Evolutionary conservation across 1,140 invertebrate genomes (phyloP), one percentile per base, ranked within the genome.

Genomic region (silkworm (Bombyx mori)): DNA sequence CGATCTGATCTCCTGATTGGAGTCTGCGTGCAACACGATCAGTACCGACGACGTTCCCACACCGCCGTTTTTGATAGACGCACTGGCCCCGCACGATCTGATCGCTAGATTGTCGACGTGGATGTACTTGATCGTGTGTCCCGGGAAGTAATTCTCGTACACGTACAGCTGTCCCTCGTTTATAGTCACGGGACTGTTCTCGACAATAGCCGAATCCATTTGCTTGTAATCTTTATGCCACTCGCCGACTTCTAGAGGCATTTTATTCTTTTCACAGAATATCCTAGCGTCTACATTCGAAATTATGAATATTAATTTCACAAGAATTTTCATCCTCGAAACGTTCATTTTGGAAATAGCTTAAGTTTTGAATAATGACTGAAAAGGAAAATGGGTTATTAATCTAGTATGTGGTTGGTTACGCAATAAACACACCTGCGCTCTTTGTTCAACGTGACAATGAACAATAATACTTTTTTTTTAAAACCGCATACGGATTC

Each of bases 91-190:
- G 54, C 81, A 84, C 0, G 77, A 68, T 46, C 61, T 71, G 2
- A 76, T 72, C 3, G 81, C 81, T 8, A 84, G 66, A 44, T 85
- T 85, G 44, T 85, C 77, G 0, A 85, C 82, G 47, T 82, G 71
- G 5, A 82, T 65, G 52, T 85, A 85, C 44, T 69, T 73, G 4
- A 85, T 82, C 0, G 55, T 68, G 56, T 76, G 69, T 6, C 68
- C 72, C 1, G 77, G 78, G 61, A 85, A 85, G 46, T 68, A 58
- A 54, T 85, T 85, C 44, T 82, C 79, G 54, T 85, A 85, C 5
- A 85, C 79, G 51, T 85, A 85, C 7, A 77, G 54, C 56, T 82
- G 79, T 0, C 82, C 82, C 49, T 82, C 75, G 26, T 49, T 71
- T n/a, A 75, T 74, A 2, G 73, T 64, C 0, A 82, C 73, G 0